A percentile compares a stretch with the other conserved stretches of the same genome.
Evolutionary conservation across 2,888 invertebrate genomes (phyloP).

Genomic region (Notocelia uddmanniana): DNA sequence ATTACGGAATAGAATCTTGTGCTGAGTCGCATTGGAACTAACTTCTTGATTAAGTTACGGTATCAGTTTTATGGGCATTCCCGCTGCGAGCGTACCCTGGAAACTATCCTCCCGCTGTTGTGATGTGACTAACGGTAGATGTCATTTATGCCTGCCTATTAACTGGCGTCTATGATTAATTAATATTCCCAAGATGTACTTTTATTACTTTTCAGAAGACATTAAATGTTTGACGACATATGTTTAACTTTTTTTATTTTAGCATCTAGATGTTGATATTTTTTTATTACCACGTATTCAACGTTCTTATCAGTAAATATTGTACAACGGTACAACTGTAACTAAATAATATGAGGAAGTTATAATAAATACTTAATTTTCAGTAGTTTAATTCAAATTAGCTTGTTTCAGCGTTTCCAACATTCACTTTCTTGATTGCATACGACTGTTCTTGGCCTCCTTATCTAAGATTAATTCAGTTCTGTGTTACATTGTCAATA

Average conservation of each 20-base stretch:
- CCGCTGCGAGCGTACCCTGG: constrained; percentile 8
- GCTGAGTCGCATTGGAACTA: constrained; percentile 51
- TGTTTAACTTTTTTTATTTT: neutral
- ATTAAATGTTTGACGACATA: neutral
- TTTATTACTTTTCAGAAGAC: constrained; percentile 2
- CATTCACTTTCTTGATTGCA: constrained; percentile 56
- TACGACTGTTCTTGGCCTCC: constrained; percentile 65
- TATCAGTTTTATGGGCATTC: constrained; percentile 49
- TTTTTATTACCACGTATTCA: neutral
- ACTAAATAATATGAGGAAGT: neutral
- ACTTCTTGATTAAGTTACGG: constrained; percentile 63
- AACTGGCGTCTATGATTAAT: constrained; percentile 26
- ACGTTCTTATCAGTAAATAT: constrained; percentile 6
- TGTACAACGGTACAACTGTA: neutral
- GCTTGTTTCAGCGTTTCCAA: constrained; percentile 23
- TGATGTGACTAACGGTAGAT: constrained; percentile 10
- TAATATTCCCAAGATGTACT: constrained; percentile 14
- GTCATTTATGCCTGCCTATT: constrained; percentile 20
- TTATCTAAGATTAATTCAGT: constrained; percentile 53
- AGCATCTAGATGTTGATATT: neutral
- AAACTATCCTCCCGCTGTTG: constrained; percentile 21
- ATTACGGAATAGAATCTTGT: constrained; percentile 55
- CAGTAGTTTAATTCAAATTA: neutral
- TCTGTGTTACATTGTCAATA: constrained; percentile 41
- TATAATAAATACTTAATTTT: neutral